Conservation (phyloP, 2,113 vertebrate genomes). For the Oreochromis tanganicae region DNA sequence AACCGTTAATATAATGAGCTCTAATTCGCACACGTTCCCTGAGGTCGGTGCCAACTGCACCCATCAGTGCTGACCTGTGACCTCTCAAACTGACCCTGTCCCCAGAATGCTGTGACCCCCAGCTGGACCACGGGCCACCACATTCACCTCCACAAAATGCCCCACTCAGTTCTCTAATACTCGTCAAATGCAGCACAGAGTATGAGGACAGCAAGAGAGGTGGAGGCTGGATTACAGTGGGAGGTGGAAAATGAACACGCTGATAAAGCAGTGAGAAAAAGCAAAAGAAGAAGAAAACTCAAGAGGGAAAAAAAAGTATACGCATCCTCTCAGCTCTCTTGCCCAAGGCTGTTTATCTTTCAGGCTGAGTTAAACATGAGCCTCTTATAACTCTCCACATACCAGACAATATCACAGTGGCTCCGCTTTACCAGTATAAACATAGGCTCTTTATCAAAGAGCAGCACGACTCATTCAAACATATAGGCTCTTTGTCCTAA, state of each 20-base stretch:
- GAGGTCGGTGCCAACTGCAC: slow-evolving; percentile 53
- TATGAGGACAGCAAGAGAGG: neutral
- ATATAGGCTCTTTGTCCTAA: slow-evolving; percentile 54
- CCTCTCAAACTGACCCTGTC: slow-evolving; percentile 48
- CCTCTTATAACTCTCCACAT: slow-evolving; percentile 64
- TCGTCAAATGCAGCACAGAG: slow-evolving; percentile 14
- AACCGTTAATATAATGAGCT: slow-evolving; percentile 16
- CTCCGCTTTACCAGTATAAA: slow-evolving; percentile 63
- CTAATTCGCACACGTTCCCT: slow-evolving; percentile 10
- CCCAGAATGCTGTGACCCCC: slow-evolving; percentile 36
- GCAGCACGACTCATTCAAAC: slow-evolving; percentile 49
- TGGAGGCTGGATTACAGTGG: neutral
- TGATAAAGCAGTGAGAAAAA: neutral
- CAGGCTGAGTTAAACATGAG: slow-evolving; percentile 63
- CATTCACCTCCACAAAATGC: slow-evolving; percentile 28
- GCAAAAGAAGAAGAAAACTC: neutral
- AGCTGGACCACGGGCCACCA: slow-evolving; percentile 25
- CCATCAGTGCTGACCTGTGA: slow-evolving; percentile 43
- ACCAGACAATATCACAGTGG: slow-evolving; percentile 72
- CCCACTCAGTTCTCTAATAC: neutral
- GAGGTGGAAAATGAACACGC: neutral
- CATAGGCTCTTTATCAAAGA: slow-evolving; percentile 62
- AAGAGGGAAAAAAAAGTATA: slow-evolving; percentile 16
- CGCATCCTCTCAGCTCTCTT: slow-evolving; percentile 33
- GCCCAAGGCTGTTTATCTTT: slow-evolving; percentile 62